A percentile compares a stretch with the other conserved stretches of the same genome.
phyloP scores from a whole-genome alignment of 2,113 vertebrate species.

The Serranochromis macrocephalus region DNA sequence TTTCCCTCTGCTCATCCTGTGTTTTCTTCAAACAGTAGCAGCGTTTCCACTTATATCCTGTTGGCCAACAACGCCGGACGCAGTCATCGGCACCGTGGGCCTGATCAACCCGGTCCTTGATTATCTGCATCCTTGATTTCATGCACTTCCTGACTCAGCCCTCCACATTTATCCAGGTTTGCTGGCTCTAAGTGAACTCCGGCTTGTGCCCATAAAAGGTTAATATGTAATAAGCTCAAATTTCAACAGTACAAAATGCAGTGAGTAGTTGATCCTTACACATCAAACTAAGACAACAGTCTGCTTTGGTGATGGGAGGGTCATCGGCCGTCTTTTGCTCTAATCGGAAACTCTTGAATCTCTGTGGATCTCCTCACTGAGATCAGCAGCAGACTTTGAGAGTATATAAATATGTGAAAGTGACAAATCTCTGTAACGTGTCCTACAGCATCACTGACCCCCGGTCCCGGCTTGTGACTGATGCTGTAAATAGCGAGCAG shows the following conservation, averaged over 20 bases:
- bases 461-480: accelerated
- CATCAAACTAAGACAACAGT: background rate
- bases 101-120: accelerated
- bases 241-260: background rate
- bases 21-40: background rate
- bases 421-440: background rate
- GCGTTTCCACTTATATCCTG: background rate
- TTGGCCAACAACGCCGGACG: background rate
- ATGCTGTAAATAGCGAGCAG: background rate
- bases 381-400: background rate
- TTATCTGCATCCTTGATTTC: background rate
- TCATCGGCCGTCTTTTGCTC: accelerated
- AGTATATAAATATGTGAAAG: accelerated
- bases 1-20: background rate
- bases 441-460: background rate
- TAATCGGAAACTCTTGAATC: background rate
- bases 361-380: accelerated
- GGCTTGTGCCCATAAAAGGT: background rate
- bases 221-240: background rate
- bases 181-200: accelerated
- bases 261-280: background rate
- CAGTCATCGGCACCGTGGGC: background rate
- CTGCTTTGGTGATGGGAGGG: background rate
- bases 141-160: background rate
- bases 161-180: background rate